Base-by-base conservation (phyloP, 2,888 invertebrate species). In the Netelia fuscicornis region DNA sequence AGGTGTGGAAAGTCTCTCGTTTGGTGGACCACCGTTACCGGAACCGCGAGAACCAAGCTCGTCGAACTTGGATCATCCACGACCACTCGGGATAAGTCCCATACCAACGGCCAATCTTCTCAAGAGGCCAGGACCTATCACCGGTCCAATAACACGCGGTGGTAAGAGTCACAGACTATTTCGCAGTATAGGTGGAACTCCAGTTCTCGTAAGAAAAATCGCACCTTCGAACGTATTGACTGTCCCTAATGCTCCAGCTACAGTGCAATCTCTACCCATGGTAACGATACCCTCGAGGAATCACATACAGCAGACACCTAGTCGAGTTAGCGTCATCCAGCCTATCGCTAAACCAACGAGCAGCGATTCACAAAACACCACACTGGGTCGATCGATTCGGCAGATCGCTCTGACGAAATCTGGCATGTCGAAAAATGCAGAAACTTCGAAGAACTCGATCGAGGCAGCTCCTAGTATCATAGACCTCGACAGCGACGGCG, bases 401-500 rank as follows among this genome's bases (percentile, higher is more conserved):
- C 13, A 6, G 3, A 13, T 25, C 37, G 64, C 37, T 1, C 17
- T 64, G n/a, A n/a, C 44, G 8, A 75, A 60, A 48, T 48, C 60
- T 83, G 25, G 25, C 85, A 81, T 54, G 83, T 37, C 86, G 78
- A 37, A 88, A 86, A 74, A 72, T 86, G 6, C 37, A 37, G 37
- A 37, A 37, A 81, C 58, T 84, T 37, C 86, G 77, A 37, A 88
- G 85, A 74, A 72, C 85, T 5, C 64, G 75, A 11, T 17, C 23
- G 13, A 10, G 8, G 8, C 54, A 5, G 52, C 86, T 8, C 89
- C 90, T 0, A 91, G 87, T 83, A 88, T 92, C 0, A 92, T 92
- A 48, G 89, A 92, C 75, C 62, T 92, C 11, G 91, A 91, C n/a
- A 91, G 91, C 76, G 92, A 92, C 74, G 77, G 84, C 9, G 91